Conservation (phyloP, 35 echinoderm and acorn worm genomes). For the Heliocidaris tuberculata region DNA sequence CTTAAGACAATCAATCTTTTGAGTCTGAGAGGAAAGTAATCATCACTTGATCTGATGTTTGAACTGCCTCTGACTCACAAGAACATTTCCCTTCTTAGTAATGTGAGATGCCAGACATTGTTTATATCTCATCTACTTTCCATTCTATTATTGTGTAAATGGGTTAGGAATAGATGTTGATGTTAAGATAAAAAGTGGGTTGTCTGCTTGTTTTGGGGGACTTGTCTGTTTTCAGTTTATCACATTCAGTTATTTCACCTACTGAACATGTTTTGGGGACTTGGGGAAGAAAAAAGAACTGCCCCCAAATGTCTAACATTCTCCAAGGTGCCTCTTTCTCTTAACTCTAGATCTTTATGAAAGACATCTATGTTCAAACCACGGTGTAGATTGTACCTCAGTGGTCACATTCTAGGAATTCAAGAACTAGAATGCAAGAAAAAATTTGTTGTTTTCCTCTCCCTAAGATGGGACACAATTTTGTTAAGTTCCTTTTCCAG, state of each 20-base stretch:
- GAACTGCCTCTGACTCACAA: neutral
- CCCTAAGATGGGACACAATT: neutral
- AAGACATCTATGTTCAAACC: neutral
- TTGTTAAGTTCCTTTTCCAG: neutral
- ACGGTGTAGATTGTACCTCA: neutral
- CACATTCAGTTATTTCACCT: constrained; percentile 2
- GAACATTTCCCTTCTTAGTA: neutral
- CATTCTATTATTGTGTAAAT: neutral
- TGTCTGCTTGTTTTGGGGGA: neutral
- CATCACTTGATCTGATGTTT: constrained; percentile 11
- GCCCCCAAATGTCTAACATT: neutral
- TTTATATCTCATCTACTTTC: neutral
- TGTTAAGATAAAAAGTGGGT: neutral
- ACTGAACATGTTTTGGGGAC: neutral
- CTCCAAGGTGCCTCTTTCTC: neutral
- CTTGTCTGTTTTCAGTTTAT: neutral
- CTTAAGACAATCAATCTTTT: neutral
- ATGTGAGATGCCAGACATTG: neutral
- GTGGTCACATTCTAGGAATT: neutral
- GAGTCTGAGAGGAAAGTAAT: neutral
- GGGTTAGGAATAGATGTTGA: neutral
- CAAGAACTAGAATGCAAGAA: too few species aligned
- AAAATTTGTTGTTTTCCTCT: neutral
- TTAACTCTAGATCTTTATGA: neutral
- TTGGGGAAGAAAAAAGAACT: neutral